These are phyloP conservation scores for Tinea semifulvella DNA, from an alignment of 2,888 invertebrate species.

Conservation along the genomic window DNA sequence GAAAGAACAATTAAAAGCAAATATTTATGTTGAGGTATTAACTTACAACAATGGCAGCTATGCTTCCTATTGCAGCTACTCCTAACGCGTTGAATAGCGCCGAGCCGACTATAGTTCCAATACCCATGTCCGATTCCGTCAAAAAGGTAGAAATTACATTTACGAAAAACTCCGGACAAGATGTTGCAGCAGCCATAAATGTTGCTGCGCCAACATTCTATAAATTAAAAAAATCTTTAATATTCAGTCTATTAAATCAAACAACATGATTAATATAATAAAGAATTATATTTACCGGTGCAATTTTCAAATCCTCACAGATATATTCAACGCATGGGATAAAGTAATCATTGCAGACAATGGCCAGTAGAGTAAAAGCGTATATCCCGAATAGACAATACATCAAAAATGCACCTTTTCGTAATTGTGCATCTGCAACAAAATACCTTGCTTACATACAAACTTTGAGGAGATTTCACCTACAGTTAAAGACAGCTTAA, in stretches of 20 bases:
- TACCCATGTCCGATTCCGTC: conserved; percentile 83
- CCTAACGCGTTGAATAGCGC: conserved; percentile 89
- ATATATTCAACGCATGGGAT: conserved; percentile 89
- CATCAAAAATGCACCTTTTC: conserved; percentile 79
- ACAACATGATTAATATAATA: neutral
- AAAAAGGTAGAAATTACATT: conserved; percentile 89
- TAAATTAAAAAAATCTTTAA: conserved; percentile 19
- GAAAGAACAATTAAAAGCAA: too few relatives aligned
- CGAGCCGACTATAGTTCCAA: conserved; percentile 88
- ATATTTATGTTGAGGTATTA: too few relatives aligned
- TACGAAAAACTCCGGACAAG: conserved; percentile 93
- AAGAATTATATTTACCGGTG: conserved; percentile 56
- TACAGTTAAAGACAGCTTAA: too few relatives aligned
- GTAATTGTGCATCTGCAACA: conserved; percentile 70
- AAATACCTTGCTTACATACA: too few relatives aligned
- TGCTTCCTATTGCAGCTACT: conserved; percentile 81
- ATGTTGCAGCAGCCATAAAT: conserved; percentile 95
- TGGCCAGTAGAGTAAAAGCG: conserved; percentile 84
- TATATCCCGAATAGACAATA: conserved; percentile 83
- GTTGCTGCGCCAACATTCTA: conserved; percentile 96
- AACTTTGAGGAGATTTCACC: too few relatives aligned
- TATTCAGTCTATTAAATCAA: neutral
- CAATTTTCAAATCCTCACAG: conserved; percentile 79
- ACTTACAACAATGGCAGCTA: conserved; percentile 75
- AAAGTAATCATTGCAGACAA: conserved; percentile 92